A percentile compares a stretch with the other conserved stretches of the same genome.
Conservation (phyloP, 23 tunicate genomes). For the Styela clava region DNA sequence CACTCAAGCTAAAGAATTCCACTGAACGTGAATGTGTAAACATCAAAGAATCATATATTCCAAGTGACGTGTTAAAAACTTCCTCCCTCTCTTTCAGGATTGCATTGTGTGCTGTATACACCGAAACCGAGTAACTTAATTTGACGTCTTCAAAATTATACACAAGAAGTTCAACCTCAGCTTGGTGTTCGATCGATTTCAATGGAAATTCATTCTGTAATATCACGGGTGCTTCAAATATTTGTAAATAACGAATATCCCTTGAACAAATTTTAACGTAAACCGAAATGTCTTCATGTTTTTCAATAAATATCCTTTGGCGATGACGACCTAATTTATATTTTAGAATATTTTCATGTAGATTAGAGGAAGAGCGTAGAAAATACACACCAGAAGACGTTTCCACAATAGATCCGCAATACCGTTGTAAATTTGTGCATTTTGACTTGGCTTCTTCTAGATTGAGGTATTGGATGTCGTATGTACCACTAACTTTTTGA, state of each 20-base stretch:
- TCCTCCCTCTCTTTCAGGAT: neutral
- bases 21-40: neutral
- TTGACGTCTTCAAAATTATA: neutral
- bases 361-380: slow-evolving; percentile 7
- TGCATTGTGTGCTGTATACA: slow-evolving; percentile 2
- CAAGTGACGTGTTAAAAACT: neutral
- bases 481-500: neutral
- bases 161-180: neutral
- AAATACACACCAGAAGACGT: neutral
- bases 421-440: neutral
- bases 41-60: neutral
- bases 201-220: neutral
- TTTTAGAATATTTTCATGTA: slow-evolving; percentile 14
- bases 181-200: neutral
- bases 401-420: slow-evolving; percentile 13
- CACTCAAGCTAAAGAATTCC: neutral
- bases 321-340: slow-evolving; percentile 7
- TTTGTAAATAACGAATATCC: neutral
- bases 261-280: slow-evolving; percentile 6
- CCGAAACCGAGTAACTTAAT: neutral
- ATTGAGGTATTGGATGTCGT: neutral
- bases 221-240: neutral
- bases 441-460: neutral
- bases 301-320: neutral
- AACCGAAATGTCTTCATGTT: neutral